Percentiles rank a stretch among this genome's conserved stretches.
Evolutionary conservation across 2,888 invertebrate species (phyloP).

Genomic region (Apocheima hispidaria): DNA sequence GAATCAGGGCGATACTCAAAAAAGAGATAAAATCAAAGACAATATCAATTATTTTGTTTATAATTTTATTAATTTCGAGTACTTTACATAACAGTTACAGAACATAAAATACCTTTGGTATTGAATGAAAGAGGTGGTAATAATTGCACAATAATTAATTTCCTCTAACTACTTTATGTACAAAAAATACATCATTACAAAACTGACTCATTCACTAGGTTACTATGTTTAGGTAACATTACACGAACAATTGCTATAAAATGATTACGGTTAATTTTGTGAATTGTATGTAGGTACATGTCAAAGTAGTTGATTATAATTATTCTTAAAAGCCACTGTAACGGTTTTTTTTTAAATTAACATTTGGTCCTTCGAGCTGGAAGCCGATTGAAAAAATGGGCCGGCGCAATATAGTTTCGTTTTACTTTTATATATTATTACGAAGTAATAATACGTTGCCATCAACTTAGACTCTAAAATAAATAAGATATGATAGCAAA

Average conservation of each 20-base stretch:
- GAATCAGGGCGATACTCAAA: no score
- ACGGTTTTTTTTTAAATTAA: conserved; percentile 13
- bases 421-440: conserved; percentile 8
- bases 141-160: conserved; percentile 82
- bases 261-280: conserved; percentile 46
- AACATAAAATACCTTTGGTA: conserved; percentile 84
- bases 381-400: conserved; percentile 18
- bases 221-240: conserved; percentile 70
- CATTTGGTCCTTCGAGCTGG: conserved; percentile 33
- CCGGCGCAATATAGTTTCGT: conserved; percentile 20
- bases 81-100: conserved; percentile 83
- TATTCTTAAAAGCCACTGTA: conserved; percentile 18
- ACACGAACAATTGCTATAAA: conserved; percentile 51
- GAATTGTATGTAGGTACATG: conserved; percentile 40
- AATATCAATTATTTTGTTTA: conserved; percentile 53
- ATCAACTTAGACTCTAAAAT: conserved; percentile 28
- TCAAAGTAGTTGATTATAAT: conserved; percentile 6
- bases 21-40: conserved; percentile 9
- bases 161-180: conserved; percentile 80
- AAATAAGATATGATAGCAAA: conserved; percentile 28
- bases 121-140: conserved; percentile 74
- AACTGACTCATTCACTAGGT: conserved; percentile 58
- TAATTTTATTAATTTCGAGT: conserved; percentile 78
- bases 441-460: conserved; percentile 9
- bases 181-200: conserved; percentile 81